Evolutionary conservation across 2,797 vertebrate genomes (phyloP), one percentile per base, ranked within the genome.

Genomic region (Sitta carolinensis): DNA sequence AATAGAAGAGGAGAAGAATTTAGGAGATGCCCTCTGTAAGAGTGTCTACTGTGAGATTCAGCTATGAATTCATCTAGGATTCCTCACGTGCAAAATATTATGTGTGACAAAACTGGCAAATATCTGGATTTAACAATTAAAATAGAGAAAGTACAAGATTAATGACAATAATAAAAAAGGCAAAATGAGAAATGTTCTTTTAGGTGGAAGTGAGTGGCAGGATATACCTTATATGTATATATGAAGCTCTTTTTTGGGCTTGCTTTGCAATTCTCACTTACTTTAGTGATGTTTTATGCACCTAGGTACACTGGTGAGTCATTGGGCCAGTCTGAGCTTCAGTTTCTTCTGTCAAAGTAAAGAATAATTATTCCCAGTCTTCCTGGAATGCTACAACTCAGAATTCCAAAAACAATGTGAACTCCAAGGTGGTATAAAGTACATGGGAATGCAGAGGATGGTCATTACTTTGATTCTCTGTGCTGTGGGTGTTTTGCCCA

Each of bases 391-490:
- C 64, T 92, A 57, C 0, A 0, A 54, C 34, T 82, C 73, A 79
- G 30, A 83, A 48, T 86, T 94, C 62, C 22, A 36, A 84, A 85
- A 76, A 36, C 14, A 43, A 11, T 59, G 13, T 52, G n/a, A 84
- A 45, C 40, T 89, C 25, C 59, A 92, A 67, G 11, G 16, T 76
- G 54, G 32, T 82, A 87, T 70, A 87, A 84, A 82, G 52, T 27
- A 45, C 13, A 32, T 58, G 64, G 18, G 52, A 97, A 89, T 83
- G 84, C 81, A 95, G 72, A 95, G 36, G 52, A 75, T 43, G 57
- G 70, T 72, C 90, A 87, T 90, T 79, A 87, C 13, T 73, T 84
- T 79, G 48, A 82, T 80, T 82, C 14, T 61, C 30, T 61, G 10
- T 75, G 42, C 40, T 78, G 76, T 54, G 68, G 30, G 18, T 2